Evolutionary conservation across 1,140 invertebrate genomes (phyloP), one percentile per base, ranked within the genome.

Genomic region (Lethrus apterus): DNA sequence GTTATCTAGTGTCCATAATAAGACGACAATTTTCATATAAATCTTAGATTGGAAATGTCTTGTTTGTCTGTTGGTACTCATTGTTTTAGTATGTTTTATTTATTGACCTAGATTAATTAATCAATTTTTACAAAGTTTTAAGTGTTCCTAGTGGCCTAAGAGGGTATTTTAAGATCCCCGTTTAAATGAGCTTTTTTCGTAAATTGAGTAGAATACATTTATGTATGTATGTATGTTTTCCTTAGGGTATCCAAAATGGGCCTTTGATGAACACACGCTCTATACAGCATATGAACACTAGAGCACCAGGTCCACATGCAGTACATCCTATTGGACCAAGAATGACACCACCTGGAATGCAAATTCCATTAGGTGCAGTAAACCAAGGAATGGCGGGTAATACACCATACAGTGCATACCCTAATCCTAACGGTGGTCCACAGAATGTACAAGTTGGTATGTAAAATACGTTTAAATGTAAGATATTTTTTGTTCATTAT

Each of bases 171-270:
- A n/a, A n/a, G n/a, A n/a, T n/a, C n/a, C n/a, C n/a, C n/a, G n/a
- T n/a, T n/a, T n/a, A n/a, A n/a, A n/a, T n/a, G n/a, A n/a, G n/a
- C n/a, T n/a, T n/a, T n/a, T n/a, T n/a, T n/a, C n/a, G n/a, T n/a
- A n/a, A n/a, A n/a, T n/a, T n/a, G n/a, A n/a, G n/a, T n/a, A n/a
- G n/a, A n/a, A n/a, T n/a, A n/a, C n/a, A n/a, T n/a, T n/a, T n/a
- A n/a, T n/a, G n/a, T n/a, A n/a, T n/a, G n/a, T n/a, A n/a, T n/a
- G n/a, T n/a, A n/a, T n/a, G n/a, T n/a, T 48, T 3, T 26, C 41
- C 34, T 4, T 30, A 60, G 54, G 63, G 65, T 30, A 71, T 83
- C 71, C 83, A 83, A 63, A 88, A 86, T 58, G 84, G 84, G 7
- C 80, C 80, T 1, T 74, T 83, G 68, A 75, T 83, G 66, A 73